A percentile compares a stretch with the other conserved stretches of the same genome.
Evolutionary conservation across 53 echinoderm and acorn worm species (phyloP).

Genomic region (Pentamera pediparva): DNA sequence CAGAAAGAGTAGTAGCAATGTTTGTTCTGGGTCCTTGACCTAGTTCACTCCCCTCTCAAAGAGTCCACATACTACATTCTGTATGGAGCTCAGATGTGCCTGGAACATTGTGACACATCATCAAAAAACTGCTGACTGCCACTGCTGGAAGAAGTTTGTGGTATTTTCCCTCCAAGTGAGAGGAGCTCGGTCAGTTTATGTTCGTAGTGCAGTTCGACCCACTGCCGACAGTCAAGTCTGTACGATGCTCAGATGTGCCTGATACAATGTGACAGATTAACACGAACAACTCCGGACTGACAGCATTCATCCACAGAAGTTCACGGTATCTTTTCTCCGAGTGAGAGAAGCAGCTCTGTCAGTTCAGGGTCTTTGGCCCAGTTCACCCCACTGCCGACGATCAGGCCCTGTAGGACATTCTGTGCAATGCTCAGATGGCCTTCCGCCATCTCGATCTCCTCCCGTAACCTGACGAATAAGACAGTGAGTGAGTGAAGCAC

Average conservation of each 20-base stretch:
- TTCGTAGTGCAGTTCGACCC: background rate
- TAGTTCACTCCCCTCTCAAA: too few species aligned
- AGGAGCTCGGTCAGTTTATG: background rate
- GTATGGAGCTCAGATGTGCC: too few species aligned
- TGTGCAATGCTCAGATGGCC: constrained; percentile 65
- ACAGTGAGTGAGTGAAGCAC: background rate
- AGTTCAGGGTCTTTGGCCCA: constrained; percentile 76
- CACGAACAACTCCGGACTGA: background rate
- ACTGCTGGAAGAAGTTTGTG: background rate
- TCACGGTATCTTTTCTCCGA: constrained; percentile 17
- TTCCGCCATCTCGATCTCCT: constrained; percentile 50
- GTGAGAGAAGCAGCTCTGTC: constrained; percentile 52
- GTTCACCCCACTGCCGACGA: constrained; percentile 85
- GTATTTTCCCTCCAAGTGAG: background rate
- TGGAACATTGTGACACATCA: too few species aligned
- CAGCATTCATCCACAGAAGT: background rate
- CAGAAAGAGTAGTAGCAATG: background rate
- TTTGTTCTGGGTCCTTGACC: background rate
- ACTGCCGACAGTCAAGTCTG: background rate
- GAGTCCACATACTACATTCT: too few species aligned
- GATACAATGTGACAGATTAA: too few species aligned
- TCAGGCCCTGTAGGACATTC: constrained; percentile 70
- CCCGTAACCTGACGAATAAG: constrained; percentile 45
- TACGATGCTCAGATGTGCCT: too few species aligned
- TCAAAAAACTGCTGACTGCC: too few species aligned